phyloP scores from a whole-genome alignment of 1,140 invertebrate genomes.

The Platorchestia sp. region DNA sequence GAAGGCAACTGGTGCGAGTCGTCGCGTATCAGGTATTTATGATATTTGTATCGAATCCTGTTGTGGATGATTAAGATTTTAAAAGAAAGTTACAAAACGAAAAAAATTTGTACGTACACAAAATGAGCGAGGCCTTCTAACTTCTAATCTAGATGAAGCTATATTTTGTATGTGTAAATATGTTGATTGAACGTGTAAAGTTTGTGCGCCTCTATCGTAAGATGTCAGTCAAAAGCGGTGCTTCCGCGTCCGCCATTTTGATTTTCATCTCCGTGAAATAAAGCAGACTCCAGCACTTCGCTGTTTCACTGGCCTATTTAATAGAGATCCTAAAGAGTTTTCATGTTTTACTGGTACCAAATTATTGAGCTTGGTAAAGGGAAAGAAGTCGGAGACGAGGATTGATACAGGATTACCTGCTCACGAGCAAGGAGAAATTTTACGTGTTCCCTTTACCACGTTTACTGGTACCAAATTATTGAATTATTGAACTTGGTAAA shows the following conservation, averaged over 20 bases:
- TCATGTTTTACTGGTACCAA: no score
- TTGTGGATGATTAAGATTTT: slow-evolving; percentile 13
- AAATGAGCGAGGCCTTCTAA: slow-evolving; percentile 51
- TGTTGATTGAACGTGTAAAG: slow-evolving; percentile 30
- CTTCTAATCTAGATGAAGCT: slow-evolving; percentile 51
- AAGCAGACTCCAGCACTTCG: neutral
- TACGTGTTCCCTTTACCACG: no score
- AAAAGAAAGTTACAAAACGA: slow-evolving; percentile 27
- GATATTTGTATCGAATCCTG: slow-evolving; percentile 7
- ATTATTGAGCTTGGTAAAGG: no score
- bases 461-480: no score
- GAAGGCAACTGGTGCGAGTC: slow-evolving; percentile 3
- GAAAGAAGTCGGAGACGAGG: no score
- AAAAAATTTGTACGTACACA: slow-evolving; percentile 50
- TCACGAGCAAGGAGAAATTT: no score
- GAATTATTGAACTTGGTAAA: no score
- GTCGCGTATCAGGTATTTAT: neutral
- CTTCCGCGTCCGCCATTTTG: neutral
- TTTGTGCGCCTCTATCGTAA: neutral
- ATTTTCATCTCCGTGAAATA: slow-evolving; percentile 2
- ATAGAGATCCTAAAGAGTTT: no score
- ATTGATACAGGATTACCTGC: no score
- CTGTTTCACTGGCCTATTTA: neutral
- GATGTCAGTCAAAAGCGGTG: neutral
- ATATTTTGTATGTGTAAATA: slow-evolving; percentile 52